Percentiles rank a stretch among this genome's conserved stretches.
Evolutionary conservation across 2,888 invertebrate species (phyloP).

Genomic region (Leucoma salicis): DNA sequence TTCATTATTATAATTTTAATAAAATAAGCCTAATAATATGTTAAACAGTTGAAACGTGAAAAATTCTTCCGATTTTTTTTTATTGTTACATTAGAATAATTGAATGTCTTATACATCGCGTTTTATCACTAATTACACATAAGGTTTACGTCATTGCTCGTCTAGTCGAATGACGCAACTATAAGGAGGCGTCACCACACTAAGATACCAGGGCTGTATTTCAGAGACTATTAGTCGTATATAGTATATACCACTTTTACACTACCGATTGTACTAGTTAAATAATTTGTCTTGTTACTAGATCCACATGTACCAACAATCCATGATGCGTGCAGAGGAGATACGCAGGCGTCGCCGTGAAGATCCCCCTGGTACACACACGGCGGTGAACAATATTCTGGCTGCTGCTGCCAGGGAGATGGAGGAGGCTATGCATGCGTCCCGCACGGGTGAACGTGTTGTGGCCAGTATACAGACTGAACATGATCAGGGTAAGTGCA

Average conservation of each 20-base stretch:
- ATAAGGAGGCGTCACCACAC: no score
- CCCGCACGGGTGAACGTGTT: constrained; percentile 41
- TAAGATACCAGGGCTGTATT: no score
- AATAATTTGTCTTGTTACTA: constrained; percentile 26
- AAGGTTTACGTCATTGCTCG: background rate
- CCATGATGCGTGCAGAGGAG: constrained; percentile 78
- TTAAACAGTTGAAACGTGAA: background rate
- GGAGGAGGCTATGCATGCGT: constrained; percentile 68
- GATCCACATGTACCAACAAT: constrained; percentile 80
- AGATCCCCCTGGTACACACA: constrained; percentile 67
- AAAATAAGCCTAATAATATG: background rate
- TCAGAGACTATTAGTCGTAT: no score
- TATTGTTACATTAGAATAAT: no score
- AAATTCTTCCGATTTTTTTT: background rate
- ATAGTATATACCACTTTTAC: no score
- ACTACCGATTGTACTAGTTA: no score
- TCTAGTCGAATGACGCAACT: background rate
- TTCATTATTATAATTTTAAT: background rate
- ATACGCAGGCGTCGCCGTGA: constrained; percentile 67
- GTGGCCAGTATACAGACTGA: constrained; percentile 74
- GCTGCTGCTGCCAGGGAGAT: constrained; percentile 76
- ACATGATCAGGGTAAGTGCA: constrained; percentile 59
- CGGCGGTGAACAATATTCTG: constrained; percentile 75
- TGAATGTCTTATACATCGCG: no score
- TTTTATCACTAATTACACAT: background rate